These are phyloP conservation scores for Psilopogon haemacephalus DNA, from an alignment of 2,113 vertebrate genomes.

Conservation along the genomic window DNA sequence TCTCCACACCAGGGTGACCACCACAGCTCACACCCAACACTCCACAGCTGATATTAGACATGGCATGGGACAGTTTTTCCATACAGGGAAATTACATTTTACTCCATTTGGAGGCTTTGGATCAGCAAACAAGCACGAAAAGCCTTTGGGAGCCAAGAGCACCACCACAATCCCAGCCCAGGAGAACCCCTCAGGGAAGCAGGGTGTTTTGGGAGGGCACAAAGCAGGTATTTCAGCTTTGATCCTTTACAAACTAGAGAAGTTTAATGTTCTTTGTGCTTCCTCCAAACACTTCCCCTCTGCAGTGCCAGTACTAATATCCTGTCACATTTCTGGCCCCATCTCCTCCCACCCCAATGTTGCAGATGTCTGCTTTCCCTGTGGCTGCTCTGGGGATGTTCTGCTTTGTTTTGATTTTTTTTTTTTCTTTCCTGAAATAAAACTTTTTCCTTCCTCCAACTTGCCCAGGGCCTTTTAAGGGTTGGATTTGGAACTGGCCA, in stretches of 20 bases:
- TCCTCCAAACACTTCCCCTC: background rate
- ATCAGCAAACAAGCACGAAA: background rate
- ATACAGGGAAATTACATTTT: background rate
- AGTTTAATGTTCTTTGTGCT: background rate
- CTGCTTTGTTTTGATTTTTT: background rate
- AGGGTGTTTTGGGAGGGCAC: accelerated
- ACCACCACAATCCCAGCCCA: accelerated
- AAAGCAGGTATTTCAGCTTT: background rate
- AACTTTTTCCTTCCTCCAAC: background rate
- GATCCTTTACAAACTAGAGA: background rate
- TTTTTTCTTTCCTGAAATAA: background rate
- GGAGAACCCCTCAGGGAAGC: accelerated
- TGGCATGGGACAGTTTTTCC: accelerated
- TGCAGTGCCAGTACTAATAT: background rate
- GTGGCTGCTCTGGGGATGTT: accelerated
- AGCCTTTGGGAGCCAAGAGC: background rate
- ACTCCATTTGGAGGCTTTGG: background rate
- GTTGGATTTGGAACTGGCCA: accelerated
- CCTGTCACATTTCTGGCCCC: background rate
- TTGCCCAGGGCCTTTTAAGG: background rate
- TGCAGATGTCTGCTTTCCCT: background rate
- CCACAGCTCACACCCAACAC: background rate
- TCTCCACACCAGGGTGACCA: accelerated
- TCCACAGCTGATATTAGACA: background rate
- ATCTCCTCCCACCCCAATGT: accelerated